Evolutionary conservation across 1,140 invertebrate genomes (phyloP).

Genomic region (Hypsibius dujardini): DNA sequence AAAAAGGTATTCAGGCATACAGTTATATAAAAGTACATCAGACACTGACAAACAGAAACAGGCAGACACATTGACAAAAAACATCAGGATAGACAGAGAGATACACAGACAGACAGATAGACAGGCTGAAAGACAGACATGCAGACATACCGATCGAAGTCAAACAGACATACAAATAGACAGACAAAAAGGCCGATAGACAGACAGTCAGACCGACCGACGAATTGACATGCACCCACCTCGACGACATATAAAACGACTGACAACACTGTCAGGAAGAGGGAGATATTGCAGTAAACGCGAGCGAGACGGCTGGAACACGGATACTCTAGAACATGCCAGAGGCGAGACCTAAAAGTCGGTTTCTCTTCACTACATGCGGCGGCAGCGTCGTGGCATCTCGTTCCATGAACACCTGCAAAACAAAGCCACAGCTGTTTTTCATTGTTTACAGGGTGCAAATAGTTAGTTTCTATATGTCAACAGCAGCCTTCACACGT

Average conservation of each 20-base stretch:
- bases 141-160: too few species aligned
- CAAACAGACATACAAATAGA: neutral
- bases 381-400: neutral
- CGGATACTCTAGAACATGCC: neutral
- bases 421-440: neutral
- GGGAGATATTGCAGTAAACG: neutral
- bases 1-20: too few species aligned
- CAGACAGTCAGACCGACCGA: neutral
- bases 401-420: neutral
- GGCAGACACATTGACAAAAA: too few species aligned
- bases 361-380: neutral
- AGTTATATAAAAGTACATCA: too few species aligned
- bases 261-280: neutral
- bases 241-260: constrained; percentile 4
- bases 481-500: neutral
- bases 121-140: too few species aligned
- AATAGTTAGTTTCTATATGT: neutral
- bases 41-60: too few species aligned
- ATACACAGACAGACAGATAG: too few species aligned
- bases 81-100: too few species aligned
- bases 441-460: neutral
- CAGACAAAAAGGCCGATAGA: neutral
- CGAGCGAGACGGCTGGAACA: neutral
- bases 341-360: neutral
- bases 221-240: constrained; percentile 3